phyloP scores from a whole-genome alignment of 2,888 invertebrate genomes.

The Philereme vetulata region DNA sequence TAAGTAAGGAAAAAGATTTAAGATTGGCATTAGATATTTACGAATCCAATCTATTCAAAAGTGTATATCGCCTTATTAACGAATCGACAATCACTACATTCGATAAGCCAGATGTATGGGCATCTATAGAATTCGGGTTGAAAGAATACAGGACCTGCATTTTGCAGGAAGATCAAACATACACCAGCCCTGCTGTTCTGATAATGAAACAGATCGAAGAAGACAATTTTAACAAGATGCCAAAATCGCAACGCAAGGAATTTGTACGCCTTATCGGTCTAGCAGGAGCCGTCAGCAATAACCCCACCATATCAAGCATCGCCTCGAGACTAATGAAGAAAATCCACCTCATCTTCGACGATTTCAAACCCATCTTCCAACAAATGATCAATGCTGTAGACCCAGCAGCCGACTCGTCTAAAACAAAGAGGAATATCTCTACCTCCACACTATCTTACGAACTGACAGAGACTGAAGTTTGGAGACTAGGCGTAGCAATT shows the following conservation, averaged over 20 bases:
- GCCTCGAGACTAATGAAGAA: conserved; percentile 87
- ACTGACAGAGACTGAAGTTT: conserved; percentile 86
- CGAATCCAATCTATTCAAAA: conserved; percentile 79
- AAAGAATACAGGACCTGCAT: conserved; percentile 78
- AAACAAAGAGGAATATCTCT: conserved; percentile 72
- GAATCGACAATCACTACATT: conserved; percentile 72
- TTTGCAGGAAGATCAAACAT: conserved; percentile 62
- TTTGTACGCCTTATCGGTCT: conserved; percentile 81
- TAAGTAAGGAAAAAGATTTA: conserved; percentile 44
- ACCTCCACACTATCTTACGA: conserved; percentile 81
- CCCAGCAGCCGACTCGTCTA: conserved; percentile 64
- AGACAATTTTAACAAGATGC: conserved; percentile 79
- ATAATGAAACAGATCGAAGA: conserved; percentile 84
- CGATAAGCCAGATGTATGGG: conserved; percentile 78
- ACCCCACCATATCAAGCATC: conserved; percentile 83
- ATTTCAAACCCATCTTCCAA: conserved; percentile 84
- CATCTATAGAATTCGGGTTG: conserved; percentile 81
- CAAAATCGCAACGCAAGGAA: conserved; percentile 68
- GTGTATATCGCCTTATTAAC: conserved; percentile 83
- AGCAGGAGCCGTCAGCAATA: conserved; percentile 83
- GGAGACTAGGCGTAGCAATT: conserved; percentile 91
- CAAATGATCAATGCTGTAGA: conserved; percentile 83
- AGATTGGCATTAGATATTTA: conserved; percentile 73
- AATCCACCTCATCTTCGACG: conserved; percentile 85
- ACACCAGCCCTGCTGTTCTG: conserved; percentile 72